Evolutionary conservation across 1,140 invertebrate species (phyloP), one percentile per base, ranked within the genome.

Genomic region (Drosophila funebris): DNA sequence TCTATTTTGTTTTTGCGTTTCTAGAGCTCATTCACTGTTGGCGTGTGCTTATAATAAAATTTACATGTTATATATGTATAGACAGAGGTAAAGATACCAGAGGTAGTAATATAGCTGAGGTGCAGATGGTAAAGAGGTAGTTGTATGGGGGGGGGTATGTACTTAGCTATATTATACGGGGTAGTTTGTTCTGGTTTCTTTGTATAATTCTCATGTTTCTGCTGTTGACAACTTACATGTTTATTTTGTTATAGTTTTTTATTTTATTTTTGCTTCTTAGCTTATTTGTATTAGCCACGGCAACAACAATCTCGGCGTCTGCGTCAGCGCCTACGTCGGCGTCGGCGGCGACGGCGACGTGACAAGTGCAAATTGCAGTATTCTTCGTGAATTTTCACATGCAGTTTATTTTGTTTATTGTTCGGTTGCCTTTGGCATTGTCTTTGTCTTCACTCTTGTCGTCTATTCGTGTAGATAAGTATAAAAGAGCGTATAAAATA

Each of bases 171-270:
- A 41, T 18, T 53, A 18, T 33, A 53, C 8, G 13, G 22, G 13
- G 22, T 39, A 48, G 27, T 22, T 37, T 44, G 27, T 39, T 41
- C 13, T n/a, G 5, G 16, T 43, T 27, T 29, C 20, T 31, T 39
- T 44, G 13, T 27, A 7, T 57, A 56, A 36, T 66, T 33, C 62
- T 36, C 50, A 46, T 24, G 48, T 71, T 69, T 52, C 37, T 66
- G 20, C 56, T 57, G 48, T 60, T 58, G 43, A 67, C 31, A 72
- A 76, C 81, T 87, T 85, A 85, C 81, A 81, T 74, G 58, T 56
- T 68, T 53, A 24, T 46, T 62, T 36, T 44, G 46, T 50, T n/a
- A n/a, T n/a, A n/a, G n/a, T n/a, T n/a, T n/a, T n/a, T n/a, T n/a
- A n/a, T n/a, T n/a, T n/a, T n/a, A 29, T 43, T 41, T 58, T 46